phyloP scores from a whole-genome alignment of 2,113 vertebrate genomes.

The Saccopteryx bilineata region DNA sequence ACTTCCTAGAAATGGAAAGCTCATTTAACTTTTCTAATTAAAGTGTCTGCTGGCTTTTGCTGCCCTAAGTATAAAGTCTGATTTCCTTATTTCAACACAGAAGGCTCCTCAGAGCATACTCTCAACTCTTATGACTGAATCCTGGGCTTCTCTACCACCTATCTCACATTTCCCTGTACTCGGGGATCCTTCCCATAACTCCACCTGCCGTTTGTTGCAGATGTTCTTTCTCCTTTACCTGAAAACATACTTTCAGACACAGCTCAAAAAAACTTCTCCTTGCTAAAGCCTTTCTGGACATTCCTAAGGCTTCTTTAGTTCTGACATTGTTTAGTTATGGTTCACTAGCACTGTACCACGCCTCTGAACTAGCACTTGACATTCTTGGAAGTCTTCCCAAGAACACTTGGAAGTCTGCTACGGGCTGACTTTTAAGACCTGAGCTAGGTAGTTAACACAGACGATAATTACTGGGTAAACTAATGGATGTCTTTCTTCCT shows the following conservation, averaged over 20 bases:
- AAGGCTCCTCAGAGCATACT: background rate
- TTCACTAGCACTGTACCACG: background rate
- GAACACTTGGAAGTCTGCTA: background rate
- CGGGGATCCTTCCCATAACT: background rate
- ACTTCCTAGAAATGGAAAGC: background rate
- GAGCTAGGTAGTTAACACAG: background rate
- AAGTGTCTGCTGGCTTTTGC: background rate
- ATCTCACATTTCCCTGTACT: rapidly evolving
- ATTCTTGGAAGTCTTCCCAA: background rate
- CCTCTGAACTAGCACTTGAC: background rate
- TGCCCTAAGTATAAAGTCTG: background rate
- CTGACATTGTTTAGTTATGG: background rate
- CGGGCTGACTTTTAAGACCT: background rate
- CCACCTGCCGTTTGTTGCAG: background rate
- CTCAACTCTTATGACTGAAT: background rate
- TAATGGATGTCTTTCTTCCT: background rate
- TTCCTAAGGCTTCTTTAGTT: background rate
- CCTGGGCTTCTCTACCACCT: background rate
- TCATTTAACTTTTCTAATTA: background rate
- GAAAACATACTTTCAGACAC: background rate
- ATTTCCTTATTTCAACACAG: background rate
- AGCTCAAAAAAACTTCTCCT: background rate
- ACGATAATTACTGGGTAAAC: rapidly evolving
- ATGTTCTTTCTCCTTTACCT: background rate
- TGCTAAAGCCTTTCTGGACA: background rate